These are phyloP conservation scores for Callipepla californica DNA, from an alignment of 2,113 vertebrate species.

Conservation along the genomic window DNA sequence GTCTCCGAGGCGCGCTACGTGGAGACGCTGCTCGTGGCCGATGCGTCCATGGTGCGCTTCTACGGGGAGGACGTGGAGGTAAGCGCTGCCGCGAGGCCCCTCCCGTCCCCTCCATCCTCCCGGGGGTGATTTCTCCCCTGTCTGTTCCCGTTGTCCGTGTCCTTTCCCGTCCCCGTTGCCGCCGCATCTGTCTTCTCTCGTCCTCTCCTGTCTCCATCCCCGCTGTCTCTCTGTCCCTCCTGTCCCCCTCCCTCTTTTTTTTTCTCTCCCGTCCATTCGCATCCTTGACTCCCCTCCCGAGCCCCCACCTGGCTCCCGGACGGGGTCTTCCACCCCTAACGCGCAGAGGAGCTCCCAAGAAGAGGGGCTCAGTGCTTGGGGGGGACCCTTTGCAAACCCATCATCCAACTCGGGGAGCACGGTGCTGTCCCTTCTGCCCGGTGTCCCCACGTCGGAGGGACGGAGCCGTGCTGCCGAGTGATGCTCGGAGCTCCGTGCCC, in stretches of 20 bases:
- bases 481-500: neutral
- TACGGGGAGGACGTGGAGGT: constrained; percentile 90
- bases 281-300: neutral
- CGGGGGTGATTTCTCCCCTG: neutral
- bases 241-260: no score
- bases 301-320: neutral
- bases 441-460: neutral
- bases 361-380: fast-evolving
- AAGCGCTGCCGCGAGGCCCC: neutral
- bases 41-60: constrained; percentile 87
- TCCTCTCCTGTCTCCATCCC: neutral
- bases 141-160: neutral
- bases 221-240: neutral
- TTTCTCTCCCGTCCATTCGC: no score
- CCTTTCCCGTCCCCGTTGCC: neutral
- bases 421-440: fast-evolving
- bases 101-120: neutral
- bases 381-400: neutral
- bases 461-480: neutral
- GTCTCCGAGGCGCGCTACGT: constrained; percentile 89
- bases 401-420: fast-evolving
- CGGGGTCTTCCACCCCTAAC: neutral
- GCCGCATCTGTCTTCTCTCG: no score
- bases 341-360: neutral
- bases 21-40: constrained; percentile 90